phyloP scores from a whole-genome alignment of 2,797 vertebrate genomes.

The Gymnothorax reevesii region DNA sequence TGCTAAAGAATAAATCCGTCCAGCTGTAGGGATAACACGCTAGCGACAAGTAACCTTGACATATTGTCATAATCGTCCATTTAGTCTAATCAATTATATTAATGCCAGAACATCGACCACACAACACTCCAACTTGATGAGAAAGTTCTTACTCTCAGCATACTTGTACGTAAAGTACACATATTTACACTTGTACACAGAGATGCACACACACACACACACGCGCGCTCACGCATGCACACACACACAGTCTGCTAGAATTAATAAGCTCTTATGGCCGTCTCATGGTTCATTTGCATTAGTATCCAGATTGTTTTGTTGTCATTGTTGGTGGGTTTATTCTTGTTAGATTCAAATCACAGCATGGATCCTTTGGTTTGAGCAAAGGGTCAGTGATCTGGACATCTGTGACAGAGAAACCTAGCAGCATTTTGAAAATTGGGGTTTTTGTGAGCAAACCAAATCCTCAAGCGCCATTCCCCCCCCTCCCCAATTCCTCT shows the following conservation, averaged over 20 bases:
- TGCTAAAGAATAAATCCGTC: conserved; percentile 87
- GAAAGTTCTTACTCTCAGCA: neutral
- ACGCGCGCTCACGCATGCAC: neutral
- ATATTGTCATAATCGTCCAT: neutral
- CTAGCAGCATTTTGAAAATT: neutral
- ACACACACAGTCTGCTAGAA: neutral
- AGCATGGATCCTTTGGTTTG: conserved; percentile 17
- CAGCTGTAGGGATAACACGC: conserved; percentile 57
- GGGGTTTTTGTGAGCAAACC: neutral
- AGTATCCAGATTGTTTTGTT: conserved; percentile 15
- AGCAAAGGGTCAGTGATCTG: conserved; percentile 14
- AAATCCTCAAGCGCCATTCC: neutral
- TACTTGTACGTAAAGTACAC: neutral
- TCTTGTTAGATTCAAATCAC: conserved; percentile 29
- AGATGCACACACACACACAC: neutral
- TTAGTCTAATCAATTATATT: neutral
- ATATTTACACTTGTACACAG: neutral
- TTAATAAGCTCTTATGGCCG: neutral
- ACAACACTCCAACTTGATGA: neutral
- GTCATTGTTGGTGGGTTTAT: conserved; percentile 6
- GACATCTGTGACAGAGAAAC: conserved; percentile 4
- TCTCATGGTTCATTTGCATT: conserved; percentile 17
- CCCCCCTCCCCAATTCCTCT: too few relatives aligned
- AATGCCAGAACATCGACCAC: neutral
- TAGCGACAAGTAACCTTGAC: neutral